A percentile compares a stretch with the other conserved stretches of the same genome.
Conservation (phyloP, 1,140 invertebrate species). For the Temnothorax longispinosus region DNA sequence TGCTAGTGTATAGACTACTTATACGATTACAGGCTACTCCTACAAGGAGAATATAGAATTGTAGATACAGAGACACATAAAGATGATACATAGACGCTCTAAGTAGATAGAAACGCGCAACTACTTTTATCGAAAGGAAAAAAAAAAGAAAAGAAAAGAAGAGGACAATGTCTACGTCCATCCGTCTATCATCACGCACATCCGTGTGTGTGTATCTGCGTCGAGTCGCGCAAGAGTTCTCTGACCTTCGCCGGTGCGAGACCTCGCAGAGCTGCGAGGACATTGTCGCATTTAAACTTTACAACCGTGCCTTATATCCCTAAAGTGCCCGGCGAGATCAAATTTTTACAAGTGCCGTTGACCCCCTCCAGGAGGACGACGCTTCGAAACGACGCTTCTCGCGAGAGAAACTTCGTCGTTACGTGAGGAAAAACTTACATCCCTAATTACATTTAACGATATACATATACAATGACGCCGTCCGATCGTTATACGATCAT, state of each 20-base stretch:
- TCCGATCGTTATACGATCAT: background rate
- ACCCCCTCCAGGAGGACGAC: background rate
- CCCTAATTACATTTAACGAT: slow-evolving; percentile 69
- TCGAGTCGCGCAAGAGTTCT: background rate
- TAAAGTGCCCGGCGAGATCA: background rate
- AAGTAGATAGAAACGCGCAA: slow-evolving; percentile 67
- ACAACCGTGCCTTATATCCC: slow-evolving; percentile 25
- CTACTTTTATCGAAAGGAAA: slow-evolving; percentile 62
- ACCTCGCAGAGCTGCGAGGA: background rate
- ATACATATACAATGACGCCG: slow-evolving; percentile 67
- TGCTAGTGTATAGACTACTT: background rate
- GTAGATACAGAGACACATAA: slow-evolving; percentile 38
- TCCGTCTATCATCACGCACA: background rate
- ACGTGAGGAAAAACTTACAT: slow-evolving; percentile 61
- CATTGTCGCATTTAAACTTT: slow-evolving; percentile 10
- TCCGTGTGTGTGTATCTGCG: background rate
- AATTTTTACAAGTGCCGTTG: background rate
- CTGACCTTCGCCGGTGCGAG: background rate
- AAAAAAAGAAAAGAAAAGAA: slow-evolving; percentile 46
- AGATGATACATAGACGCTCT: slow-evolving; percentile 41
- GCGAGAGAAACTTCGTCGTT: background rate
- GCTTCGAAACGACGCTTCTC: background rate
- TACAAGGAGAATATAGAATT: slow-evolving; percentile 42
- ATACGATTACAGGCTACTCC: background rate
- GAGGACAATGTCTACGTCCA: slow-evolving; percentile 45